Evolutionary conservation across 2,888 invertebrate species (phyloP).

Genomic region (Gymnosoma rotundatum): DNA sequence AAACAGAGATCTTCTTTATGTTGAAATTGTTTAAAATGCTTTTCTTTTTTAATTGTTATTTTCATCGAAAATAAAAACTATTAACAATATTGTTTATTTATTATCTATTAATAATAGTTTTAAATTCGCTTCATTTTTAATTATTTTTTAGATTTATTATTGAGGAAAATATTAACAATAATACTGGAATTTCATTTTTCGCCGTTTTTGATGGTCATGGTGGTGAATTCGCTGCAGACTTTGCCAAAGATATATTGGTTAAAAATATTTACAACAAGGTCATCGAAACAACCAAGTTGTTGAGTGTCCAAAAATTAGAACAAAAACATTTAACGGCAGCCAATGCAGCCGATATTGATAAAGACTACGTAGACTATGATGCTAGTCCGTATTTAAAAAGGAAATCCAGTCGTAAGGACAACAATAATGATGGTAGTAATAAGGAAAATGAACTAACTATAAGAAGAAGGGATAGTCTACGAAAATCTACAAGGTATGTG

Average conservation of each 20-base stretch:
- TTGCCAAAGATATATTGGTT: slow-evolving; percentile 93
- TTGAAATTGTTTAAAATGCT: too few species aligned
- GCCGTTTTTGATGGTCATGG: slow-evolving; percentile 98
- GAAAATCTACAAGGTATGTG: slow-evolving; percentile 78
- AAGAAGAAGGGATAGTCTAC: slow-evolving; percentile 80
- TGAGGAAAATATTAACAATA: slow-evolving; percentile 90
- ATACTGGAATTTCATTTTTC: slow-evolving; percentile 92
- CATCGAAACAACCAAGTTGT: slow-evolving; percentile 87
- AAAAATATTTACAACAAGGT: slow-evolving; percentile 90
- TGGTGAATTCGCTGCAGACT: slow-evolving; percentile 96
- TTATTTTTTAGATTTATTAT: slow-evolving; percentile 86
- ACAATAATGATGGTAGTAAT: slow-evolving; percentile 75
- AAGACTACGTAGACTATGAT: slow-evolving; percentile 76
- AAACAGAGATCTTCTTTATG: too few species aligned
- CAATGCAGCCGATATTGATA: slow-evolving; percentile 64
- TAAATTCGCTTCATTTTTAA: slow-evolving; percentile 25
- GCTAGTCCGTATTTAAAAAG: slow-evolving; percentile 79
- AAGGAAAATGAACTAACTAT: slow-evolving; percentile 78
- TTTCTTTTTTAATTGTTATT: too few species aligned
- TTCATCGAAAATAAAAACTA: too few species aligned
- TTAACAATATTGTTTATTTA: too few species aligned
- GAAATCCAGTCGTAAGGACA: slow-evolving; percentile 77
- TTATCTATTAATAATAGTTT: too few species aligned
- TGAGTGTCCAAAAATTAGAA: slow-evolving; percentile 83
- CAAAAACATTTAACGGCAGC: slow-evolving; percentile 61